Percentiles rank a stretch among this genome's conserved stretches.
phyloP scores from a whole-genome alignment of 2,797 vertebrate species.

The Poliocrania exsul region DNA sequence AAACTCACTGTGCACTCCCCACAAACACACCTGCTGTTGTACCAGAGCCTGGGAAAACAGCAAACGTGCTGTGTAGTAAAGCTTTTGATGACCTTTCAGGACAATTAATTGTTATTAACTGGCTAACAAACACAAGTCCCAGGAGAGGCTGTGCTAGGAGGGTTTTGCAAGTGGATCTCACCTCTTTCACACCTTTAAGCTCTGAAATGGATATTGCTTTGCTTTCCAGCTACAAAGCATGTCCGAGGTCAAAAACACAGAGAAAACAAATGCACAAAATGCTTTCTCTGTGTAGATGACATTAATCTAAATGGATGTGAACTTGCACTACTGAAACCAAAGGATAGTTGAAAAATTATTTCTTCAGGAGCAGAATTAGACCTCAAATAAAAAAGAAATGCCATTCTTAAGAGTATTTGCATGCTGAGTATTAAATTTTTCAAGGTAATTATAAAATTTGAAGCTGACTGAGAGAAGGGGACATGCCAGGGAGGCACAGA shows the following conservation, averaged over 20 bases:
- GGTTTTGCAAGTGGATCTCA: neutral
- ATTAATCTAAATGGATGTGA: neutral
- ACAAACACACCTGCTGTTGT: neutral
- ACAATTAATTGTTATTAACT: neutral
- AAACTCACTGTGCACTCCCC: neutral
- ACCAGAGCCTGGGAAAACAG: neutral
- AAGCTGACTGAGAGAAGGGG: neutral
- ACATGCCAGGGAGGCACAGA: neutral
- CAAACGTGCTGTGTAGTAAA: neutral
- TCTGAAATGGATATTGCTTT: neutral
- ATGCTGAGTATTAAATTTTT: neutral
- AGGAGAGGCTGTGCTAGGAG: neutral
- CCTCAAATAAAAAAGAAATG: neutral
- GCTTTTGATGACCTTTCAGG: neutral
- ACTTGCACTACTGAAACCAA: neutral
- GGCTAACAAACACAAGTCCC: neutral
- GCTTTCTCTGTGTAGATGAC: neutral
- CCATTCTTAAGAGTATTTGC: neutral
- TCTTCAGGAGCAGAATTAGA: neutral
- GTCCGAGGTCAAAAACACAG: constrained; percentile 9
- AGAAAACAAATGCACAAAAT: constrained; percentile 5
- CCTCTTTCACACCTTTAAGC: neutral
- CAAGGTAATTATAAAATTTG: neutral
- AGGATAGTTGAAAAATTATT: neutral
- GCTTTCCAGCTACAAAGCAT: constrained; percentile 46